Evolutionary conservation across 2,888 invertebrate genomes (phyloP), one percentile per base, ranked within the genome.

Genomic region (Nomada hirtipes): DNA sequence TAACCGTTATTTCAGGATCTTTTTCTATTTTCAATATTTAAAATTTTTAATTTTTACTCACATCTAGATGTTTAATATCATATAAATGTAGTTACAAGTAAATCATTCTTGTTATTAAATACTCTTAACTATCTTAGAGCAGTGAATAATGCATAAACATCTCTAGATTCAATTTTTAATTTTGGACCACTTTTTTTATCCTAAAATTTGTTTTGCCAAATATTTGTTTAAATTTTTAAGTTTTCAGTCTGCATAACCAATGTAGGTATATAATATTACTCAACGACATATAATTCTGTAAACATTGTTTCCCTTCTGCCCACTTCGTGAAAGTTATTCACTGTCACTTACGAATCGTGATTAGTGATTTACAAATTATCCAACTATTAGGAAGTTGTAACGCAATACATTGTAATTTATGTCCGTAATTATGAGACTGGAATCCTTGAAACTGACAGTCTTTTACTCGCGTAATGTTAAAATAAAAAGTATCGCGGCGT

Each of bases 201-300:
- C 83, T 72, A 69, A 84, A 86, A 71, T 85, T 83, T 85, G 81
- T 86, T 87, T 89, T 87, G 82, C 79, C 80, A 82, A 82, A 83
- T 76, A 77, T 57, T 82, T 64, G 59, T 79, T 83, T 75, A 72
- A 82, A 70, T 77, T 82, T 78, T 82, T 64, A 84, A 80, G 77
- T 74, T 82, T 86, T 84, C 86, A 77, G 67, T 85, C 72, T 18
- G 42, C 59, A 71, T 9, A 0, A 75, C 74, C 59, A 55, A 57
- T 53, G 20, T 71, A 59, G 65, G 20, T 65, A 53, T 67, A 36
- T 64, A 79, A 69, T 47, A 59, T 26, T 52, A 11, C 9, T 20
- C 18, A 42, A 50, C 52, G 23, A 52, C 20, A 20, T 61, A n/a
- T 29, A 50, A 13, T 29, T 52, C 2, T 4, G 7, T 23, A 50